phyloP scores from a whole-genome alignment of 2,113 vertebrate genomes.

The Poeciliopsis prolifica region DNA sequence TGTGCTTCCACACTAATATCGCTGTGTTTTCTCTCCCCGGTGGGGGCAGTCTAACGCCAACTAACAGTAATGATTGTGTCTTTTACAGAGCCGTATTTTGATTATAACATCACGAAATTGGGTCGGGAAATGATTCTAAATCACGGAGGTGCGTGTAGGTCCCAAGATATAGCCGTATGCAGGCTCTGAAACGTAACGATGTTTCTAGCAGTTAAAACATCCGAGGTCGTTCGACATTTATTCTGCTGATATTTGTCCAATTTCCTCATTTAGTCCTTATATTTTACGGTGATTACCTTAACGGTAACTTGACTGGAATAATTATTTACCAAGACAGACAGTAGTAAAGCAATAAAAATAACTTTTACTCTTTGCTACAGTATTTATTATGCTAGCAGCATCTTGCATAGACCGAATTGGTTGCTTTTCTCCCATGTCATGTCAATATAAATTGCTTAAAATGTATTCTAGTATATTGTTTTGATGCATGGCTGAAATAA shows the following conservation, averaged over 20 bases:
- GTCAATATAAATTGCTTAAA: no score
- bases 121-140: background rate
- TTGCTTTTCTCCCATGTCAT: background rate
- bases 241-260: no score
- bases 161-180: conserved; percentile 31
- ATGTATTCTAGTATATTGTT: background rate
- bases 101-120: no score
- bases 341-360: no score
- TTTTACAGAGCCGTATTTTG: background rate
- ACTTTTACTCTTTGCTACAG: no score
- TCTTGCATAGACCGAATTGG: no score
- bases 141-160: background rate
- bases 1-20: no score
- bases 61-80: background rate
- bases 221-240: background rate
- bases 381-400: no score
- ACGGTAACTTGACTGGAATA: no score
- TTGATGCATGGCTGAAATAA: background rate
- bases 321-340: no score
- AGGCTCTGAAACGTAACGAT: background rate
- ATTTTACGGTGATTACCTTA: background rate
- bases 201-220: background rate
- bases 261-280: background rate
- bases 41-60: background rate
- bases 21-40: background rate